Percentiles rank a stretch among this genome's conserved stretches.
Conservation (phyloP, 2,113 vertebrate genomes). For the Cichladusa arquata region DNA sequence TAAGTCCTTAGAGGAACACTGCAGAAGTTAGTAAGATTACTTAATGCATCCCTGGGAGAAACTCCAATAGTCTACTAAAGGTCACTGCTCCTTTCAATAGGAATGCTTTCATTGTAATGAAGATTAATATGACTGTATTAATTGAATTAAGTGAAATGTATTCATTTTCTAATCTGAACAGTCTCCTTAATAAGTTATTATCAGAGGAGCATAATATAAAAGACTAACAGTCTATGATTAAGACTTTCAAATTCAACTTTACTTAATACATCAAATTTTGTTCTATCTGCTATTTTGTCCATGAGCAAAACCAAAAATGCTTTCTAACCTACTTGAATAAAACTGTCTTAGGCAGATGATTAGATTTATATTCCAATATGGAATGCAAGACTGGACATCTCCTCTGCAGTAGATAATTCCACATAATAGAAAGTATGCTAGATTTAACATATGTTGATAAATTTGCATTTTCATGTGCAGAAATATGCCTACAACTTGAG, state of each 20-base stretch:
- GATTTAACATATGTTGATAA: constrained; percentile 9
- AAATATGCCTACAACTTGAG: neutral
- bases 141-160: constrained; percentile 32
- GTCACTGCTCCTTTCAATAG: constrained; percentile 5
- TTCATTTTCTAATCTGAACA: neutral
- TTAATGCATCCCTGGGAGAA: neutral
- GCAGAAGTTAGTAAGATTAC: neutral
- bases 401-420: neutral
- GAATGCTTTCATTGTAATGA: neutral
- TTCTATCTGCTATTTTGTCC: neutral
- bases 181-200: neutral
- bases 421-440: neutral
- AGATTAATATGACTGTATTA: constrained; percentile 1
- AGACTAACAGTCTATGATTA: neutral
- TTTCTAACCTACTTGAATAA: neutral
- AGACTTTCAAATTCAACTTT: neutral
- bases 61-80: neutral
- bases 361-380: neutral
- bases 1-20: neutral
- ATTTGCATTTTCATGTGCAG: neutral
- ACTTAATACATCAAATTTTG: neutral
- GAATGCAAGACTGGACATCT: neutral
- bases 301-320: neutral
- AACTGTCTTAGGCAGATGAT: neutral
- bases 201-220: neutral